Conservation (phyloP, 2,888 invertebrate genomes). For the Hermodice carunculata region DNA sequence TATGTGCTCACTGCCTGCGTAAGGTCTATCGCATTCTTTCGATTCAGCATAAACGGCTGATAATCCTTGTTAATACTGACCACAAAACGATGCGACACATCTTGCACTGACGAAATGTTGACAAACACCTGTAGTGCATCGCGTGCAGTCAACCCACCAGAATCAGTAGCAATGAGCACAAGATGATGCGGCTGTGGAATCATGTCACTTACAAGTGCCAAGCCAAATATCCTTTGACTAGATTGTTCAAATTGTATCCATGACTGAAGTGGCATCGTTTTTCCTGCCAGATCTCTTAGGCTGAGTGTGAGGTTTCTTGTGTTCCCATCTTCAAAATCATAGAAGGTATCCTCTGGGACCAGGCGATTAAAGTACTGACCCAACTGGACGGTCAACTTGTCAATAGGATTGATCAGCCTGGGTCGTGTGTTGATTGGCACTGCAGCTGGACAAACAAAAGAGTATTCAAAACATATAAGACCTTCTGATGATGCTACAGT, state of each 20-base stretch:
- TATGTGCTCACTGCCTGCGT: slow-evolving; percentile 31
- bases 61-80: slow-evolving; percentile 41
- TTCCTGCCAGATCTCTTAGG: slow-evolving; percentile 39
- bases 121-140: slow-evolving; percentile 38
- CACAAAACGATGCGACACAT: slow-evolving; percentile 39
- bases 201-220: slow-evolving; percentile 48
- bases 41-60: slow-evolving; percentile 32
- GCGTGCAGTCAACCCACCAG: slow-evolving; percentile 27
- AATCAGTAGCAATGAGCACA: slow-evolving; percentile 40
- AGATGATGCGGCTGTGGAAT: slow-evolving; percentile 25
- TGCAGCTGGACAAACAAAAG: background rate
- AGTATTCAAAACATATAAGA: too few species aligned
- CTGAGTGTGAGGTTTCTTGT: slow-evolving; percentile 46
- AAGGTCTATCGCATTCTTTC: slow-evolving; percentile 32
- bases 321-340: slow-evolving; percentile 53
- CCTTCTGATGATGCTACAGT: too few species aligned
- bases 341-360: slow-evolving; percentile 50
- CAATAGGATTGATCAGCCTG: slow-evolving; percentile 42
- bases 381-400: slow-evolving; percentile 40
- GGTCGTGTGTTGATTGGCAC: slow-evolving; percentile 27
- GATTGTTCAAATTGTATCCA: slow-evolving; percentile 52
- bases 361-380: slow-evolving; percentile 45
- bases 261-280: slow-evolving; percentile 38
- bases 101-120: slow-evolving; percentile 19
- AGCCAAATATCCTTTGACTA: slow-evolving; percentile 48